Evolutionary conservation across 2,888 invertebrate species (phyloP), one percentile per base, ranked within the genome.

Genomic region (Cenopis cana): DNA sequence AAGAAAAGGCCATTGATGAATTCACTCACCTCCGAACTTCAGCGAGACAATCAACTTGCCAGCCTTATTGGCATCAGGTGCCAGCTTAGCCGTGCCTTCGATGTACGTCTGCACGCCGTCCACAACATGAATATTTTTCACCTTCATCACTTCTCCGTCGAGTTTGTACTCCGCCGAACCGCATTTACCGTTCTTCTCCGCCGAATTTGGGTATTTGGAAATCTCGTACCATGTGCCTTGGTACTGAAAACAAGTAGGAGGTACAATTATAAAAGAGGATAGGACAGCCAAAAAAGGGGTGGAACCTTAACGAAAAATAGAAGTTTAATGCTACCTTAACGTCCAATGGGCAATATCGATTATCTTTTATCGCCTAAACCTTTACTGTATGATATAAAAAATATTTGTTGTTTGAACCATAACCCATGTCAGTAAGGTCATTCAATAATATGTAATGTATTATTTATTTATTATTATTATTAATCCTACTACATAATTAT

Each of bases 141-240:
- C 84, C 41, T 83, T 88, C 46, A 91, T 78, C 0, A 81, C 76
- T 0, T 89, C 86, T 0, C 88, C 94, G 0, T 91, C 91, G n/a
- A 89, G 82, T 0, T 85, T 90, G 86, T 95, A 96, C 75, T 95
- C 94, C 0, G 95, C 95, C 9, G 93, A 93, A 0, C 93, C 93
- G 79, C 95, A 89, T 79, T 94, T 94, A 1, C 95, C 95, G 2
- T 91, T 94, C 74, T 94, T 89, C 85, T 96, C 94, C 52, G 94
- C 94, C 10, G 94, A 77, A 18, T 94, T 93, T 68, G 95, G 95
- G 78, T 95, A 95, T 77, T 95, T 94, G 77, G 95, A 94, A 41
- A 94, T 94, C 85, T 96, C 96, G 81, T 95, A 96, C 96, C 96
- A 96, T 76, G 91, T 89, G 55, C 96, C 96, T 82, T 94, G 84